Conservation (phyloP, 1,140 invertebrate genomes). For the Rhopalosiphum maidis region DNA sequence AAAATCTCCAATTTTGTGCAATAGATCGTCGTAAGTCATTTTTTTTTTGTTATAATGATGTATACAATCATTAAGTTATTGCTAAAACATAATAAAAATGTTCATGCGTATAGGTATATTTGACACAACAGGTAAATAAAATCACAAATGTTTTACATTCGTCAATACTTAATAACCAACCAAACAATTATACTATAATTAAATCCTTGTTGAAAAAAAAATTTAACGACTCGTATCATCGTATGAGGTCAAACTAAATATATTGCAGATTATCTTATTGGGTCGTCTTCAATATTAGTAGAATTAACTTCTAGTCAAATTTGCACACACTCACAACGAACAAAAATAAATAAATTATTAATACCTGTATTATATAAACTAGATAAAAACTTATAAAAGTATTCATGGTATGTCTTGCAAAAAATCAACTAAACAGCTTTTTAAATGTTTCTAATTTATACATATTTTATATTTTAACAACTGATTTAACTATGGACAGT, state of each 20-base stretch:
- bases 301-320: no score
- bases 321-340: not conserved
- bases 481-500: not conserved
- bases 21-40: conserved; percentile 79
- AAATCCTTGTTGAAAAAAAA: not conserved
- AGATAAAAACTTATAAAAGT: not conserved
- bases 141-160: not conserved
- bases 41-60: not conserved
- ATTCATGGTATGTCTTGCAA: not conserved
- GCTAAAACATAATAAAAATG: not conserved
- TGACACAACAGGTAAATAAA: not conserved
- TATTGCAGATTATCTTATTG: not conserved
- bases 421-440: not conserved
- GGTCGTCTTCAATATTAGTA: not conserved
- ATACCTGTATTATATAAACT: not conserved
- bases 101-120: not conserved
- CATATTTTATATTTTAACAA: not conserved
- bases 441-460: not conserved
- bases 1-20: conserved; percentile 75
- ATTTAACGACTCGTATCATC: not conserved
- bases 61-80: not conserved
- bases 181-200: no score
- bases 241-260: not conserved
- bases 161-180: not conserved
- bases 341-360: not conserved